phyloP scores from a whole-genome alignment of 1,140 invertebrate species.

The Homalodisca vitripennis region DNA sequence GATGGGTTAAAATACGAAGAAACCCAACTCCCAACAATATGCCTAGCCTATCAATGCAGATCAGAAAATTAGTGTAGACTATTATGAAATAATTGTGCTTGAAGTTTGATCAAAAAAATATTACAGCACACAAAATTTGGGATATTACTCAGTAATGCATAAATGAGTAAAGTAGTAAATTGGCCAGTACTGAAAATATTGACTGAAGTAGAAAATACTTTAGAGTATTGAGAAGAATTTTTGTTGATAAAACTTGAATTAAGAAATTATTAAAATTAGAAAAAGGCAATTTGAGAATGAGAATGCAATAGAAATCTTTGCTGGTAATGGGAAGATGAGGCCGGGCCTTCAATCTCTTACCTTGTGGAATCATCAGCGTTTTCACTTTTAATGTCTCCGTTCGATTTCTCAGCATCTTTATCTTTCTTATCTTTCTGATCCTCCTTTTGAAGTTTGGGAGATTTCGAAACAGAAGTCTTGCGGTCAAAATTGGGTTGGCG shows the following conservation, averaged over 20 bases:
- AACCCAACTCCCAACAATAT: too few species aligned
- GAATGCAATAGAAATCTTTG: neutral
- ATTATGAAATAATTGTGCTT: too few species aligned
- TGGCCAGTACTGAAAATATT: too few species aligned
- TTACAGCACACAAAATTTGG: too few species aligned
- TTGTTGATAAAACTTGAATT: neutral
- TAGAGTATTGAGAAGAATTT: too few species aligned
- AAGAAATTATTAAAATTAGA: neutral
- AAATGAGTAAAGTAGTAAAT: too few species aligned
- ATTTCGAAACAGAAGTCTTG: slow-evolving; percentile 21
- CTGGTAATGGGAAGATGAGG: neutral
- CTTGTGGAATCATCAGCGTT: slow-evolving; percentile 23
- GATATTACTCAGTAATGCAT: too few species aligned
- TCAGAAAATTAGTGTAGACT: too few species aligned
- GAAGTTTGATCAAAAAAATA: too few species aligned
- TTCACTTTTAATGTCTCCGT: slow-evolving; percentile 27
- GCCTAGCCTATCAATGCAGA: too few species aligned
- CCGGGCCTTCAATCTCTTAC: slow-evolving; percentile 4
- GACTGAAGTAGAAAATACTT: too few species aligned
- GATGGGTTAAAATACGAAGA: too few species aligned
- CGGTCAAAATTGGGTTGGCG: slow-evolving; percentile 14
- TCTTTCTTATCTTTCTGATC: slow-evolving; percentile 24
- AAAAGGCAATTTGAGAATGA: neutral
- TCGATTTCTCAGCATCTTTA: slow-evolving; percentile 30
- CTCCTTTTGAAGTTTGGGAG: slow-evolving; percentile 24